A percentile compares a stretch with the other conserved stretches of the same genome.
Evolutionary conservation across 2,888 invertebrate species (phyloP).

Genomic region (Sthenelais limicola): DNA sequence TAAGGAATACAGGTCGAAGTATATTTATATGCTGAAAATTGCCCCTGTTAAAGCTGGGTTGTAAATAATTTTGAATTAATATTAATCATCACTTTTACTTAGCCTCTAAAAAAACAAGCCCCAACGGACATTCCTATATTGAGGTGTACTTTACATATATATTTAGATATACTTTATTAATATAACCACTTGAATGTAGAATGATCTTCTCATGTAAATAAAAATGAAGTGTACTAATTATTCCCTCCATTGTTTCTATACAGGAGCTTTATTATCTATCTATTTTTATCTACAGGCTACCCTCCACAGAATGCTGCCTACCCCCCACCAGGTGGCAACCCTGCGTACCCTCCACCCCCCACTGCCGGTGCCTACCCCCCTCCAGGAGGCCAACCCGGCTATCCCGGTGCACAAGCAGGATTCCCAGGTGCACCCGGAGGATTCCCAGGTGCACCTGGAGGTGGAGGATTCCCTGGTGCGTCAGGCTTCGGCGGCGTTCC

Average conservation of each 20-base stretch:
- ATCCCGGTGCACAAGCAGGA: background rate
- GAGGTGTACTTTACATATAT: no score
- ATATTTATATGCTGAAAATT: no score
- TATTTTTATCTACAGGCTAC: constrained; percentile 12
- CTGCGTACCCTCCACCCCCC: constrained; percentile 2
- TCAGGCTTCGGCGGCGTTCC: background rate
- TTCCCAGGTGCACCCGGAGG: background rate
- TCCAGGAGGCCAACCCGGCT: constrained; percentile 29
- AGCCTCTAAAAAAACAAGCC: no score
- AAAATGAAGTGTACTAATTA: background rate
- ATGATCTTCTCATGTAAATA: no score
- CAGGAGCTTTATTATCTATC: background rate
- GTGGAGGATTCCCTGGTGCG: background rate
- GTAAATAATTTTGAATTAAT: no score
- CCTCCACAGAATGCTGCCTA: constrained; percentile 17
- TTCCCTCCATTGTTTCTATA: background rate
- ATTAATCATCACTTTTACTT: no score
- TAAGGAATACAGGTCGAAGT: no score
- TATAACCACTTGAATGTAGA: no score
- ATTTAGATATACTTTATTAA: no score
- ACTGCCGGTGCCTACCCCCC: constrained; percentile 21
- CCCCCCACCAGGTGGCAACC: constrained; percentile 7
- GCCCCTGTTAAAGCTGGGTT: no score
- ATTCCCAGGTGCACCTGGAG: background rate
- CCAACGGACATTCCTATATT: no score